Evolutionary conservation across 2,113 vertebrate species (phyloP).

Genomic region (Thalassarche chlororhynchos): DNA sequence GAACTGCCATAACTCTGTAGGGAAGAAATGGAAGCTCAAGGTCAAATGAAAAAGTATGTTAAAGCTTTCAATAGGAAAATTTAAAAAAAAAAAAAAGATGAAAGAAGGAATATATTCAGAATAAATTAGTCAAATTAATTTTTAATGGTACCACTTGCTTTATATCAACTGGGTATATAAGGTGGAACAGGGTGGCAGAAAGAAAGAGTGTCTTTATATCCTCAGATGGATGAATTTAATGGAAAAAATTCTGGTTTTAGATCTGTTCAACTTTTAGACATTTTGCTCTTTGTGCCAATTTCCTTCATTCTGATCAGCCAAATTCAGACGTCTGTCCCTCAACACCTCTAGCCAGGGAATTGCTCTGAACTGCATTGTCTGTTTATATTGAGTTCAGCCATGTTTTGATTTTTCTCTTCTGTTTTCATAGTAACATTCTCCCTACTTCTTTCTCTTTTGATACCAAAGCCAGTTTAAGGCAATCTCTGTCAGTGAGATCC

Average conservation of each 20-base stretch:
- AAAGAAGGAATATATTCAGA: background rate
- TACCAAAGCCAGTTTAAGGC: background rate
- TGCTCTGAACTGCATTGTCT: background rate
- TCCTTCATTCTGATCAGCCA: background rate
- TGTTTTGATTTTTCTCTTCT: background rate
- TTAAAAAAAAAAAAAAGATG: background rate
- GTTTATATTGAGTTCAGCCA: background rate
- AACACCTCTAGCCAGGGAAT: background rate
- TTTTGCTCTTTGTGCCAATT: background rate
- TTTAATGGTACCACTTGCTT: background rate
- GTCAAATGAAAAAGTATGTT: background rate
- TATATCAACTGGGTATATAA: background rate
- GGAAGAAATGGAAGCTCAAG: background rate
- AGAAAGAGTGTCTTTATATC: background rate
- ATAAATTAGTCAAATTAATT: background rate
- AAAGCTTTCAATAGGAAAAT: background rate
- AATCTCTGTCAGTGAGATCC: background rate
- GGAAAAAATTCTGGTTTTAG: background rate
- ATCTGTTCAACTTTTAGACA: background rate
- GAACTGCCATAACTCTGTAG: background rate
- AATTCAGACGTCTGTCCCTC: background rate
- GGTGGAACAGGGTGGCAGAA: background rate
- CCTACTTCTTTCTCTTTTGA: background rate
- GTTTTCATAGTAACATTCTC: background rate
- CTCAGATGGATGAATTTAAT: background rate